These are phyloP conservation scores for Sylvilagus bachmani DNA, from an alignment of 2,113 vertebrate species.

Conservation along the genomic window DNA sequence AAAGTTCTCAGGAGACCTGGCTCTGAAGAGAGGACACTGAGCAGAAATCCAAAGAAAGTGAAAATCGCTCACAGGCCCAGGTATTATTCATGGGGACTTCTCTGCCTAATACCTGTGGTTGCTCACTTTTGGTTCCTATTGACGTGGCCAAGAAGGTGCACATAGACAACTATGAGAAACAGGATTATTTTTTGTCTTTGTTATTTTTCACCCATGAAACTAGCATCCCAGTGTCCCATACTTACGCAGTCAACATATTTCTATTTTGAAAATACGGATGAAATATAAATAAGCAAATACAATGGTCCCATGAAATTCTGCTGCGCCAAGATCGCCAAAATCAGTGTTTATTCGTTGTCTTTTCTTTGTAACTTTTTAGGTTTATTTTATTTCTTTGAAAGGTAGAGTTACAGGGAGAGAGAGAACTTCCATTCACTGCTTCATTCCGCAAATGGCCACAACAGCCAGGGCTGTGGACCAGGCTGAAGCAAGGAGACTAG, in stretches of 20 bases:
- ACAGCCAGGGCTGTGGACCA: no score
- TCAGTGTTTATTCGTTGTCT: not conserved
- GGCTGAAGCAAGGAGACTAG: no score
- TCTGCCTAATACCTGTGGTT: not conserved
- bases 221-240: not conserved
- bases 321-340: not conserved
- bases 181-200: not conserved
- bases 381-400: no score
- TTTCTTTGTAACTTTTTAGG: no score
- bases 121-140: not conserved
- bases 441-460: no score
- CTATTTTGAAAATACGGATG: not conserved
- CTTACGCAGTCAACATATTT: not conserved
- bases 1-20: not conserved
- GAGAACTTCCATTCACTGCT: no score
- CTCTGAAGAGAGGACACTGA: not conserved
- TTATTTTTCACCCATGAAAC: slow-evolving; percentile 20
- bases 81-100: not conserved
- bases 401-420: no score
- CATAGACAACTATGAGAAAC: not conserved
- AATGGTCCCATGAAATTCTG: not conserved
- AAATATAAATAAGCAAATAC: not conserved
- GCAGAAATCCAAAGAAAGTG: not conserved
- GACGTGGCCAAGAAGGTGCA: not conserved
- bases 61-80: no score